Conservation (phyloP, 2,113 vertebrate genomes). For the Hassar affinis region DNA sequence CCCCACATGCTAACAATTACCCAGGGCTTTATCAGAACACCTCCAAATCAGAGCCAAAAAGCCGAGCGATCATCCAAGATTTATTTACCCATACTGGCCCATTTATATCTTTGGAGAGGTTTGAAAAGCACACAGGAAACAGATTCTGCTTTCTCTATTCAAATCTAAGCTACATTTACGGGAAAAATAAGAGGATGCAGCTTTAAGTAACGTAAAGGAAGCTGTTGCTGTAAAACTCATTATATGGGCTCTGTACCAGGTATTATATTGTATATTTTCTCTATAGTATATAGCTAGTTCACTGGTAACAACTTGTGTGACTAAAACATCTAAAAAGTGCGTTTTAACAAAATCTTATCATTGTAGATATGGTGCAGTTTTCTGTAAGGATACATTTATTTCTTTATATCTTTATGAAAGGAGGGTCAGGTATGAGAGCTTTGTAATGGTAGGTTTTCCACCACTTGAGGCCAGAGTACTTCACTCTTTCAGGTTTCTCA, state of each 20-base stretch:
- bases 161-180: background rate
- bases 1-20: conserved; percentile 52
- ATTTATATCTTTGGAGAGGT: conserved; percentile 12
- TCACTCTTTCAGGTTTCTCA: no score
- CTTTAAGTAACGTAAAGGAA: background rate
- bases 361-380: no score
- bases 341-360: background rate
- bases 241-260: background rate
- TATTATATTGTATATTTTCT: no score
- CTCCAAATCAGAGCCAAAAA: conserved; percentile 30
- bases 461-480: no score
- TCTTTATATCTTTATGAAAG: no score
- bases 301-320: no score
- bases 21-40: conserved; percentile 43
- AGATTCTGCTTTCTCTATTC: conserved; percentile 9
- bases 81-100: conserved; percentile 29
- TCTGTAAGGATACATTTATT: no score
- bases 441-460: no score
- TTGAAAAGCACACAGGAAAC: conserved; percentile 18
- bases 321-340: no score
- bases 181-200: background rate
- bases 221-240: background rate
- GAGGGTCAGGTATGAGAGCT: no score
- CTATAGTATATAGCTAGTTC: no score
- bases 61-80: conserved; percentile 13